Evolutionary conservation across 2,113 vertebrate genomes (phyloP), one percentile per base, ranked within the genome.

Genomic region (Fulica atra): DNA sequence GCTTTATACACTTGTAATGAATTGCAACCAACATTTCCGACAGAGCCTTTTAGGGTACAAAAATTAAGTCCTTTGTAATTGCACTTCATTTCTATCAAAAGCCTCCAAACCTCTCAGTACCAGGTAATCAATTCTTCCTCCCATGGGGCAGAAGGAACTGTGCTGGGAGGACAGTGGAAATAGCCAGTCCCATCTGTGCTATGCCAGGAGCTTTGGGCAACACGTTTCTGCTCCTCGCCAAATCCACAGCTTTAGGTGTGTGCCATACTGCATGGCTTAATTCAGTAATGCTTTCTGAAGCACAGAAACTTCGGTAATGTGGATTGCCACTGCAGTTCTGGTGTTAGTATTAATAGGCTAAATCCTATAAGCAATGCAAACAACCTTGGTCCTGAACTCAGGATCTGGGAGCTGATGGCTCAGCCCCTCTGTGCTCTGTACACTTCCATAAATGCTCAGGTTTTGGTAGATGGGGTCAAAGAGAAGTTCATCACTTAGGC

Each of bases 11-110:
- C 4, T 50, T 84, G 20, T 76, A 69, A 86, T 84, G 72, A 90
- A 88, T 93, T 91, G 65, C 19, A 93, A 81, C 79, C 92, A 4
- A 40, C 38, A 76, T 95, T 95, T 95, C 57, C 87, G 83, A 71
- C 65, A 92, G 65, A 83, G 66, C 35, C 33, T 95, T 73, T 90
- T 70, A 77, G 77, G 65, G 8, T 57, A 57, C n/a, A 84, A 46
- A 84, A 95, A 56, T 60, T 6, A 89, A 88, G 68, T 16, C 53
- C 26, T 83, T 65, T 6, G 1, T 90, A 84, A 65, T 38, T 78
- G n/a, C 35, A 65, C 5, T 71, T 76, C 35, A 20, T 76, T 74
- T 70, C 51, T 68, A 2, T 53, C 57, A 61, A 38, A 94, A 71
- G 51, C 82, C 51, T 88, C 72, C 70, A 77, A 57, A 68, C 17